Percentiles rank a stretch among this genome's conserved stretches.
Evolutionary conservation across 2,797 vertebrate species (phyloP).

Genomic region (Danio tinwini): DNA sequence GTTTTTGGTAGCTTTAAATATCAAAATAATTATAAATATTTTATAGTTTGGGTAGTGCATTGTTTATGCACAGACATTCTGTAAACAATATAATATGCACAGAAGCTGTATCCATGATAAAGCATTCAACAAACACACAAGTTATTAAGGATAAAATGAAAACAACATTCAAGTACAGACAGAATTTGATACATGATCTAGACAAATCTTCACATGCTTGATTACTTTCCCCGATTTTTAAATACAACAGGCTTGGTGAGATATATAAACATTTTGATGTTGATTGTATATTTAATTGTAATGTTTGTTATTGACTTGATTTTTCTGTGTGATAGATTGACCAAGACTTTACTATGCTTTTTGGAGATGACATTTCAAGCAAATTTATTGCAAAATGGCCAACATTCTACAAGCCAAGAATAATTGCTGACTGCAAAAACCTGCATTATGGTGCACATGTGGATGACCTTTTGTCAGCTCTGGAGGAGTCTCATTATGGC

Average conservation of each 20-base stretch:
- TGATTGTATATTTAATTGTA: neutral
- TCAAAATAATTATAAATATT: neutral
- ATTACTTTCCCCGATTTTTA: conserved; percentile 50
- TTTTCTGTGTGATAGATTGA: too few relatives aligned
- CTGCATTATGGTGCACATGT: conserved; percentile 26
- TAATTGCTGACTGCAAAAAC: conserved; percentile 42
- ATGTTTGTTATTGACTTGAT: too few relatives aligned
- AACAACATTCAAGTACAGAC: too few relatives aligned
- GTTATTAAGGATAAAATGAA: conserved; percentile 53
- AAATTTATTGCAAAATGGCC: too few relatives aligned
- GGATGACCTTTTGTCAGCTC: conserved; percentile 40
- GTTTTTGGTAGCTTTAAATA: neutral
- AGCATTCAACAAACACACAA: conserved; percentile 40
- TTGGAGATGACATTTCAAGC: too few relatives aligned
- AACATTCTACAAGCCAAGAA: too few relatives aligned
- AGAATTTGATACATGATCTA: conserved; percentile 43
- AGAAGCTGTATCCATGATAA: conserved; percentile 50
- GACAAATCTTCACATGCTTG: conserved; percentile 54
- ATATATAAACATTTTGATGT: neutral
- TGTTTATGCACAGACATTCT: too few relatives aligned
- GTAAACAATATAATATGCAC: conserved; percentile 28
- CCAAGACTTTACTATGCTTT: too few relatives aligned
- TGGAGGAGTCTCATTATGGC: conserved; percentile 43
- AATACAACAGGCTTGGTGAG: conserved; percentile 57
- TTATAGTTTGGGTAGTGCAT: too few relatives aligned